Evolutionary conservation across 2,797 vertebrate species (phyloP).

Genomic region (Heliangelus exortis): DNA sequence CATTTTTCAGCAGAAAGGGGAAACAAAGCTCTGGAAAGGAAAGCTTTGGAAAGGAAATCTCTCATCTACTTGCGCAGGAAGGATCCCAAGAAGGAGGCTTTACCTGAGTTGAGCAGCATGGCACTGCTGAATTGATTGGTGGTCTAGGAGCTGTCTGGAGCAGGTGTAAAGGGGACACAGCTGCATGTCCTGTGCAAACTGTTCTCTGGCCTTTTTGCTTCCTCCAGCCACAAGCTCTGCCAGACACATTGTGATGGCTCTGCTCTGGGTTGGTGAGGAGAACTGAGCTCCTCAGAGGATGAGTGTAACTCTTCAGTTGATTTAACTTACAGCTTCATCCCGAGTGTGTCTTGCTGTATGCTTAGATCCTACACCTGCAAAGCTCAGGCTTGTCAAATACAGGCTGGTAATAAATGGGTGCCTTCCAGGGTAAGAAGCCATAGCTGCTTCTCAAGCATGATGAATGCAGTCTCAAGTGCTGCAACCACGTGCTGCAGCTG

Average conservation of each 20-base stretch:
- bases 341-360: not conserved
- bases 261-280: not conserved
- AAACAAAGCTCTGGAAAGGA: not conserved
- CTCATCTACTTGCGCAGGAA: not conserved
- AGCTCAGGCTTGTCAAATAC: not conserved
- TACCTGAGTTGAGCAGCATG: not conserved
- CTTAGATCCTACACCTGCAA: not conserved
- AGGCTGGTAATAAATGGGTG: not conserved
- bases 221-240: not conserved
- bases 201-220: not conserved
- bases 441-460: not conserved
- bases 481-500: not conserved
- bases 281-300: fast-evolving
- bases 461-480: not conserved
- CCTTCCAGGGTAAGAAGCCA: not conserved
- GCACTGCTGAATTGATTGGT: not conserved
- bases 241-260: fast-evolving
- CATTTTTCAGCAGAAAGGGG: not conserved
- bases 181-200: not conserved
- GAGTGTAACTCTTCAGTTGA: not conserved
- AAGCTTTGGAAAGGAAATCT: not conserved
- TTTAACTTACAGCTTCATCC: not conserved
- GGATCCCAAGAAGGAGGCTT: not conserved
- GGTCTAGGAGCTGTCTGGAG: not conserved
- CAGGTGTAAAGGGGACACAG: not conserved